Evolutionary conservation across 2,113 vertebrate species (phyloP).

Genomic region (Tursiops truncatus): DNA sequence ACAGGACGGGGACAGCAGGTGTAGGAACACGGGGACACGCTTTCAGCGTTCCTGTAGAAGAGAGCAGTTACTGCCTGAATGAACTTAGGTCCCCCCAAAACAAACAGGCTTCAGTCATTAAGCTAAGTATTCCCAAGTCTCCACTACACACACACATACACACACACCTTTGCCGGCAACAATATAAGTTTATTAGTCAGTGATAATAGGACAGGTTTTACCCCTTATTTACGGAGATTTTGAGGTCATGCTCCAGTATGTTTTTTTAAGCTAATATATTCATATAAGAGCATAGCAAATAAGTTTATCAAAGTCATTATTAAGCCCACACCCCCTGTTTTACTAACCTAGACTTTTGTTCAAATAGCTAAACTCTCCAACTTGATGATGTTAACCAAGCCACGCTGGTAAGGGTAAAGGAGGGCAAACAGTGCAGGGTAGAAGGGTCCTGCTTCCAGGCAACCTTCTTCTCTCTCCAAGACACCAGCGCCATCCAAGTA

Average conservation of each 20-base stretch:
- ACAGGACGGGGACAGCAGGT: background rate
- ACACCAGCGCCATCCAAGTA: constrained; percentile 42
- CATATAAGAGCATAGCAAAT: background rate
- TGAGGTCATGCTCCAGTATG: background rate
- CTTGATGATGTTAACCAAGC: background rate
- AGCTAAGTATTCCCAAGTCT: background rate
- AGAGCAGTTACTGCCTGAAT: background rate
- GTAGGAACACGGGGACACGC: too few relatives aligned
- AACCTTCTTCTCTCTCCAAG: background rate
- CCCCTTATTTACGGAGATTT: constrained; percentile 27
- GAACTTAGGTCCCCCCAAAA: background rate
- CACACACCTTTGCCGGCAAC: background rate
- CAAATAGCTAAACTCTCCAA: constrained; percentile 12
- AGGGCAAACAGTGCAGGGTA: background rate
- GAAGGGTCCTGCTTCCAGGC: background rate
- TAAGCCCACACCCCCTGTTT: background rate
- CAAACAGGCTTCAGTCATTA: background rate
- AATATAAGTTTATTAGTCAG: constrained; percentile 1
- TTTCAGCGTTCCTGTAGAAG: background rate
- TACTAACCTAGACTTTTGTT: background rate
- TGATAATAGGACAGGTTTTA: background rate
- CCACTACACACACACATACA: background rate
- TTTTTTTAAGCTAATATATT: constrained; percentile 1
- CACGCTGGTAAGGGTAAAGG: background rate
- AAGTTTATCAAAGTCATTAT: constrained; percentile 6